A percentile compares a stretch with the other conserved stretches of the same genome.
phyloP scores from a whole-genome alignment of 1,140 invertebrate genomes.

The Aphaenogaster ashmeadi region DNA sequence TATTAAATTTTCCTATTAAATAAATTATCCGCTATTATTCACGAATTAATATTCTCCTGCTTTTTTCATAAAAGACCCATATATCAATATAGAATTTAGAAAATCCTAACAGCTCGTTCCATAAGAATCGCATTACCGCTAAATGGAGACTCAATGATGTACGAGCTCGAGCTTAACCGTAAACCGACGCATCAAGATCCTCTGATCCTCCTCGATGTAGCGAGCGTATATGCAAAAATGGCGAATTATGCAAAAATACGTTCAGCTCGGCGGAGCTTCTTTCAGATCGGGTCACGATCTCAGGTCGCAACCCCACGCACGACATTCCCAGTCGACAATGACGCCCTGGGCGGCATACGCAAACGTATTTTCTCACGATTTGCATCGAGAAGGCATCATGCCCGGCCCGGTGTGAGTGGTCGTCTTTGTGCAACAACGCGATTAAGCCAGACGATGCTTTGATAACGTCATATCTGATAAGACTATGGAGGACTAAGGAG shows the following conservation, averaged over 20 bases:
- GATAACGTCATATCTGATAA: constrained; percentile 47
- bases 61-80: neutral
- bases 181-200: constrained; percentile 33
- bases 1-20: neutral
- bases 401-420: neutral
- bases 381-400: constrained; percentile 37
- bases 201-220: neutral
- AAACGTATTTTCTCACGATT: constrained; percentile 55
- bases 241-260: constrained; percentile 59
- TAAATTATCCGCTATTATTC: neutral
- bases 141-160: constrained; percentile 44
- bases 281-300: constrained; percentile 41
- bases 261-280: constrained; percentile 26
- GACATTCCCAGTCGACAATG: constrained; percentile 61
- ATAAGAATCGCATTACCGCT: constrained; percentile 50
- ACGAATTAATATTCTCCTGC: neutral
- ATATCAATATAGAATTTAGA: neutral
- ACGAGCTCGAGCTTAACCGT: constrained; percentile 28
- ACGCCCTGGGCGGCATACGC: constrained; percentile 35
- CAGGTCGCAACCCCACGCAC: constrained; percentile 39
- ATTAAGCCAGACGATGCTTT: constrained; percentile 30
- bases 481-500: neutral
- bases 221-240: constrained; percentile 44
- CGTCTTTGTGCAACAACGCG: constrained; percentile 19
- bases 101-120: neutral